Percentiles rank a stretch among this genome's conserved stretches.
Conservation (phyloP, 2,797 vertebrate genomes). For the Hozukius guyotensis region DNA sequence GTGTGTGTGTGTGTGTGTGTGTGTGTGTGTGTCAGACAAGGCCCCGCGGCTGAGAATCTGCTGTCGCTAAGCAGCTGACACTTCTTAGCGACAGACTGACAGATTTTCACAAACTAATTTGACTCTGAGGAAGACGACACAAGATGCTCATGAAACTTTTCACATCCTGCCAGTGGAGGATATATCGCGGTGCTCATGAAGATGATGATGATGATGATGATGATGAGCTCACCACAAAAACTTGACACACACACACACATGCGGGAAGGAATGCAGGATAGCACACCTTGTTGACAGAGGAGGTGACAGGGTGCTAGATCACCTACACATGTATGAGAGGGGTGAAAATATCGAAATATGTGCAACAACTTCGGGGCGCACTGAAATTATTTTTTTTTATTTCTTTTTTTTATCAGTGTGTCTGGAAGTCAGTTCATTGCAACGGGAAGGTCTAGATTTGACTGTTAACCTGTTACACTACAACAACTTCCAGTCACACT, state of each 20-base stretch:
- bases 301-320: not conserved
- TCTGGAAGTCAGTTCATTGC: too few species aligned
- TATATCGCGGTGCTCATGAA: not conserved
- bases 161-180: conserved; percentile 38
- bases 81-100: conserved; percentile 73
- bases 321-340: not conserved
- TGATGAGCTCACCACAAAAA: not conserved
- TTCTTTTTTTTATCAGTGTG: too few species aligned
- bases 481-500: too few species aligned
- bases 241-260: not conserved
- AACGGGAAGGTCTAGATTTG: too few species aligned
- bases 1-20: conserved; percentile 7
- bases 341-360: too few species aligned
- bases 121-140: conserved; percentile 63
- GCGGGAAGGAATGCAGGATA: not conserved
- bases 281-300: not conserved
- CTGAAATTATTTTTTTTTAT: too few species aligned
- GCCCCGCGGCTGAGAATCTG: conserved; percentile 74
- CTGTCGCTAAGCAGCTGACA: conserved; percentile 81
- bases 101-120: conserved; percentile 73
- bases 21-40: conserved; percentile 50
- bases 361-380: too few species aligned
- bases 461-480: too few species aligned
- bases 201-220: not conserved
- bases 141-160: conserved; percentile 61